Evolutionary conservation across 2,888 invertebrate genomes (phyloP).

Genomic region (Hydraecia micacea): DNA sequence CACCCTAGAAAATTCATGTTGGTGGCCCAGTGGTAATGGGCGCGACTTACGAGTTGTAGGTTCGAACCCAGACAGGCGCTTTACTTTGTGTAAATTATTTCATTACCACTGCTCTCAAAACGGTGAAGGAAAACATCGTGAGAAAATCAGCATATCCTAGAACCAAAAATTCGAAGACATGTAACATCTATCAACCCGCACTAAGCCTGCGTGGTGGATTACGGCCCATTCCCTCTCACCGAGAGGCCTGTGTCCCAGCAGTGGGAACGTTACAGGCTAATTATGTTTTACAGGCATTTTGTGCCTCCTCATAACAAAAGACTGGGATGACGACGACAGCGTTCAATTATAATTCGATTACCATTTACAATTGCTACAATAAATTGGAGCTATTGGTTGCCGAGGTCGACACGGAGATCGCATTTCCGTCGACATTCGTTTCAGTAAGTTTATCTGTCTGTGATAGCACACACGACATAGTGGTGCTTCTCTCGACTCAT

Average conservation of each 20-base stretch:
- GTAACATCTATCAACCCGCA: neutral
- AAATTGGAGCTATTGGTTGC: neutral
- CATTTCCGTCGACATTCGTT: slow-evolving; percentile 1
- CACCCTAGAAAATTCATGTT: neutral
- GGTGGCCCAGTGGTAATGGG: neutral
- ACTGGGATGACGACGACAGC: neutral
- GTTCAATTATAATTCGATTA: neutral
- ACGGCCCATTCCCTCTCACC: neutral
- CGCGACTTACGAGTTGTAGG: neutral
- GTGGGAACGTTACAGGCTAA: neutral
- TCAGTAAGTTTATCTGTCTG: neutral
- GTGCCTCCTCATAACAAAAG: too few relatives aligned
- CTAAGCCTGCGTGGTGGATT: neutral
- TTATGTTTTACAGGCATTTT: neutral
- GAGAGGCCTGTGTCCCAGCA: neutral
- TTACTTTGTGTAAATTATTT: neutral
- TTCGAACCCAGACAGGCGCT: neutral
- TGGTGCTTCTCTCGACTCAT: slow-evolving; percentile 21
- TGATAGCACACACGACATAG: neutral
- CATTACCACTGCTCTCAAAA: neutral
- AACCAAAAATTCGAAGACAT: neutral
- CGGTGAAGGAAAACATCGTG: neutral
- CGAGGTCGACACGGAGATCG: slow-evolving; percentile 5
- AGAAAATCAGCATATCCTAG: neutral
- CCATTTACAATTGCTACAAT: slow-evolving; percentile 8